These are phyloP conservation scores for Botia almorhae DNA, from an alignment of 2,797 vertebrate species.

Conservation along the genomic window DNA sequence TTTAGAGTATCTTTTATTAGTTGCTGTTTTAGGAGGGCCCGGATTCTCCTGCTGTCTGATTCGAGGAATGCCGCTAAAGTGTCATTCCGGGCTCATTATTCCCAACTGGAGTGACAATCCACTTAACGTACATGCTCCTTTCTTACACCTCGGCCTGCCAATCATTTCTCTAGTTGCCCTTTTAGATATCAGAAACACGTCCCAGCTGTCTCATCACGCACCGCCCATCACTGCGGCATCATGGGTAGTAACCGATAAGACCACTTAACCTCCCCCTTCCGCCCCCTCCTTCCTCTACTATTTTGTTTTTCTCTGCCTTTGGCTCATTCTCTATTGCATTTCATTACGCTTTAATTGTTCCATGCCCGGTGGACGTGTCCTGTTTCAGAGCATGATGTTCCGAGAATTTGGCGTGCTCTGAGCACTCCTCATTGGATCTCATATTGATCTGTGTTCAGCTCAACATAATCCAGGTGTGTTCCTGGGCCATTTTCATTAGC, in stretches of 20 bases:
- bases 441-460: slow-evolving; percentile 54
- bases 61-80: slow-evolving; percentile 41
- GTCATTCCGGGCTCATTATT: slow-evolving; percentile 58
- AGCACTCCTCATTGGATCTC: slow-evolving; percentile 41
- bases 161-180: slow-evolving; percentile 58
- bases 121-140: slow-evolving; percentile 58
- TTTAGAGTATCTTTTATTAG: slow-evolving; percentile 38
- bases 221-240: slow-evolving; percentile 52
- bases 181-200: slow-evolving; percentile 57
- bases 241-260: slow-evolving; percentile 52
- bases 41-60: slow-evolving; percentile 42
- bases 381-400: slow-evolving; percentile 26
- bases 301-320: slow-evolving; percentile 12
- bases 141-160: slow-evolving; percentile 47
- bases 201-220: slow-evolving; percentile 51
- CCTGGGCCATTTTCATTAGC: slow-evolving; percentile 47
- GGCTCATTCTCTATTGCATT: slow-evolving; percentile 1
- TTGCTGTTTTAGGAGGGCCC: slow-evolving; percentile 23
- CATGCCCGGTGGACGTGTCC: slow-evolving; percentile 18
- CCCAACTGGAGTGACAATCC: slow-evolving; percentile 55
- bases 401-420: slow-evolving; percentile 1
- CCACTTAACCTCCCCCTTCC: slow-evolving; percentile 49
- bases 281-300: background rate
- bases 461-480: slow-evolving; percentile 48
- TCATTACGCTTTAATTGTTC: slow-evolving; percentile 25